phyloP scores from a whole-genome alignment of 2,113 vertebrate species.

The Sapajus apella region DNA sequence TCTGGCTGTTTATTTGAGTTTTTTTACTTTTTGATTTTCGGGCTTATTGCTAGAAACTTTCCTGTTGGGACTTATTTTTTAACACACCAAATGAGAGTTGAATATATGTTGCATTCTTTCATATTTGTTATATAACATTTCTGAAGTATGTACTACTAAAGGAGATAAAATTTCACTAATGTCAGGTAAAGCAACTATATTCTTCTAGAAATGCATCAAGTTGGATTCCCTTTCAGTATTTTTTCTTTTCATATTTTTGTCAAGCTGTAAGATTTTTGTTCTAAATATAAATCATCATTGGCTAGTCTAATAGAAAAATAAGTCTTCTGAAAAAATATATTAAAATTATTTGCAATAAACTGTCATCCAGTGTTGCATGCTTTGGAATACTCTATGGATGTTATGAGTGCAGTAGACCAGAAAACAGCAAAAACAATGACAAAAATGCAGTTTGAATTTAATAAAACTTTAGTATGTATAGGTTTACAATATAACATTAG shows the following conservation, averaged over 20 bases:
- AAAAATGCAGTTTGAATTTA: not conserved
- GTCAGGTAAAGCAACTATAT: not conserved
- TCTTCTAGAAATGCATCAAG: not conserved
- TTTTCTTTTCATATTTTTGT: not conserved
- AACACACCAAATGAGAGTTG: not conserved
- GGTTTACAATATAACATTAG: not conserved
- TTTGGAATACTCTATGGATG: not conserved
- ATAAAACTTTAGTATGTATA: not conserved
- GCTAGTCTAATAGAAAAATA: not conserved
- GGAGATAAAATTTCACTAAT: not conserved
- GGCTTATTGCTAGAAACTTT: not conserved
- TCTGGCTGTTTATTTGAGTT: no score
- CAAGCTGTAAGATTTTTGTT: not conserved
- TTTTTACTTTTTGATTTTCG: no score
- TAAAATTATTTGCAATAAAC: not conserved
- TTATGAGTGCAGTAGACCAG: not conserved
- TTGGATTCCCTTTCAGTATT: not conserved
- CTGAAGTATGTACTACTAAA: not conserved
- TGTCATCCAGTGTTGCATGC: not conserved
- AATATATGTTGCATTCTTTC: not conserved
- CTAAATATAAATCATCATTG: not conserved
- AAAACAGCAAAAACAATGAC: not conserved
- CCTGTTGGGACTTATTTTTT: not conserved
- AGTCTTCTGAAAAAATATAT: not conserved
- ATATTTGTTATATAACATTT: not conserved